Evolutionary conservation across 2,113 vertebrate species (phyloP).

Genomic region (Sinocyclocheilus rhinocerous): DNA sequence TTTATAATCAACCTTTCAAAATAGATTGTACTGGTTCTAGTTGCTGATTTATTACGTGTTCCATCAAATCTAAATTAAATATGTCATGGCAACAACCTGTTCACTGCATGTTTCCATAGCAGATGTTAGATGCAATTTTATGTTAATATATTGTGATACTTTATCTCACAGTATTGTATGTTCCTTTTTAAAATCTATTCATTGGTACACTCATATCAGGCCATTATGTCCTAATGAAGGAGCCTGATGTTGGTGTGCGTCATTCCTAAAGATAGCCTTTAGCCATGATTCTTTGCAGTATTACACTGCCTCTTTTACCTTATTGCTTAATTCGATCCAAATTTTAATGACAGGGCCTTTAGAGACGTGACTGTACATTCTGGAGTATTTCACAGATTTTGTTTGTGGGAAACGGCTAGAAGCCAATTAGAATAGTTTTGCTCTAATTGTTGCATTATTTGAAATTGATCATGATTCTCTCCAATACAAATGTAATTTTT

Average conservation of each 20-base stretch:
- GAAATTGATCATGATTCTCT: neutral
- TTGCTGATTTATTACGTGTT: neutral
- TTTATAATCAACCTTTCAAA: conserved; percentile 38
- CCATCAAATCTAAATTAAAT: neutral
- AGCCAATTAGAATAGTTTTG: neutral
- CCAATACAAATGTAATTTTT: neutral
- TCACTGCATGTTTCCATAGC: neutral
- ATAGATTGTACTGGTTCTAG: neutral
- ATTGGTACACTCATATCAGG: neutral
- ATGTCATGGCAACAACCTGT: neutral
- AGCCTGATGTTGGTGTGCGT: neutral
- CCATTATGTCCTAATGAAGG: neutral
- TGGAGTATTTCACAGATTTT: conserved; percentile 15
- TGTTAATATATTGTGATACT: neutral
- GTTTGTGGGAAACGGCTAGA: conserved; percentile 1
- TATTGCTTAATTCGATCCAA: conserved; percentile 29
- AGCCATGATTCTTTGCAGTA: neutral
- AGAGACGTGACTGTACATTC: neutral
- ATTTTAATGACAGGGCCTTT: conserved; percentile 9
- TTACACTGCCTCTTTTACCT: neutral
- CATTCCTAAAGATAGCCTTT: neutral
- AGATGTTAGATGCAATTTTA: neutral
- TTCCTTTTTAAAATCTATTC: neutral
- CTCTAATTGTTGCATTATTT: neutral
- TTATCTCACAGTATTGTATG: neutral